Conservation (phyloP, 2,113 vertebrate species). For the Trochalopteron elliotii region DNA sequence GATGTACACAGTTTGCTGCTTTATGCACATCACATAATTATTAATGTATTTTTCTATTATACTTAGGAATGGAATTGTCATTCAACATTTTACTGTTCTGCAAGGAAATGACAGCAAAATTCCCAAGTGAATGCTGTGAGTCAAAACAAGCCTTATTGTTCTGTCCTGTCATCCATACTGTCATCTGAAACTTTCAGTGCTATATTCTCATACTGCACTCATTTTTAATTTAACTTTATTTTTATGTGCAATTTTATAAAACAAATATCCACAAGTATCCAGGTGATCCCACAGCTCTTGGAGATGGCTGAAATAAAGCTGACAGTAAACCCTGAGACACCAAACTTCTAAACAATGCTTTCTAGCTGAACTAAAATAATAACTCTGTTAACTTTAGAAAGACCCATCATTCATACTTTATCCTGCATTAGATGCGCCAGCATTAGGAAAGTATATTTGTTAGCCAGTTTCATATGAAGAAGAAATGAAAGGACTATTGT, state of each 20-base stretch:
- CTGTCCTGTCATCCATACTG: background rate
- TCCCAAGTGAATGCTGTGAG: background rate
- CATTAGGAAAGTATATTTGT: conserved; percentile 58
- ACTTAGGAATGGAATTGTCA: background rate
- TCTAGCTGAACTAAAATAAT: conserved; percentile 40
- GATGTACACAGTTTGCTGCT: background rate
- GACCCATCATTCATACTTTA: conserved; percentile 28
- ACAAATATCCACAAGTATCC: conserved; percentile 19
- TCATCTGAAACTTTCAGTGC: background rate
- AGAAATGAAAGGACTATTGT: conserved; percentile 16
- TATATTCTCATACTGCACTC: background rate
- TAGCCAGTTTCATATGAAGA: conserved; percentile 31
- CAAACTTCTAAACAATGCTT: conserved; percentile 19
- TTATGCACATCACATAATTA: background rate
- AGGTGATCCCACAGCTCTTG: conserved; percentile 33
- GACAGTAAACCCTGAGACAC: background rate
- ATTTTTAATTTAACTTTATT: background rate
- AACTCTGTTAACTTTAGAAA: conserved; percentile 31
- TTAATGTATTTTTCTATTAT: background rate
- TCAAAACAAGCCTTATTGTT: background rate
- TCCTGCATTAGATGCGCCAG: background rate
- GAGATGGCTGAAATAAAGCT: conserved; percentile 26
- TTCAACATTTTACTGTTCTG: background rate
- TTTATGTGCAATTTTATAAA: background rate
- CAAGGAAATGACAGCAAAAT: background rate